Percentiles rank a stretch among this genome's conserved stretches.
These are phyloP conservation scores for Junonia oenone DNA, from an alignment of 2,888 invertebrate genomes.

Conservation along the genomic window DNA sequence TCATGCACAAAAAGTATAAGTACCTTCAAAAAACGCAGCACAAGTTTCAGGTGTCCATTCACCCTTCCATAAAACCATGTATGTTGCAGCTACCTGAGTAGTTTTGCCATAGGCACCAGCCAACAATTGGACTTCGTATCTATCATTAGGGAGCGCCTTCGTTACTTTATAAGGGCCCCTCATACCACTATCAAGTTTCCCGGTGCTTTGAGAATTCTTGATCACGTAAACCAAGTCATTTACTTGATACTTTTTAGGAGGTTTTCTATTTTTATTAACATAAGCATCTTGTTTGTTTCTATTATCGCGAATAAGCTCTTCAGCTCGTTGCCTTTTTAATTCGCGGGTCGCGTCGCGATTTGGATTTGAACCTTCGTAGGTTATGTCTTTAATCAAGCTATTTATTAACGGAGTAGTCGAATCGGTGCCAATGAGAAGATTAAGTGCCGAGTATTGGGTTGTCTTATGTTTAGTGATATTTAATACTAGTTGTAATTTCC, in stretches of 20 bases:
- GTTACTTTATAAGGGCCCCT: background rate
- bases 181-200: conserved; percentile 3
- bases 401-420: too few relatives aligned
- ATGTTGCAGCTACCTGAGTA: conserved; percentile 24
- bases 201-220: background rate
- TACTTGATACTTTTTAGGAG: too few relatives aligned
- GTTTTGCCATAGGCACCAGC: background rate
- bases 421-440: too few relatives aligned
- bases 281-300: background rate
- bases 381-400: too few relatives aligned
- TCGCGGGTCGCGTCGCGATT: background rate
- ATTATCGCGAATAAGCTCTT: background rate
- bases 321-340: background rate
- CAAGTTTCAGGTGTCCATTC: conserved; percentile 25
- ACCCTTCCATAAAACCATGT: conserved; percentile 28
- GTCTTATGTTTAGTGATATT: too few relatives aligned
- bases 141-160: background rate
- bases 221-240: too few relatives aligned
- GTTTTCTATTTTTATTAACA: too few relatives aligned
- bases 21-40: conserved; percentile 17
- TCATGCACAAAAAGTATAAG: background rate
- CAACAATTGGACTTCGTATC: background rate
- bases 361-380: background rate
- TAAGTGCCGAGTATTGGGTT: too few relatives aligned
- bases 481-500: too few relatives aligned